Conservation (phyloP, 2,113 vertebrate genomes). For the Uria lomvia region DNA sequence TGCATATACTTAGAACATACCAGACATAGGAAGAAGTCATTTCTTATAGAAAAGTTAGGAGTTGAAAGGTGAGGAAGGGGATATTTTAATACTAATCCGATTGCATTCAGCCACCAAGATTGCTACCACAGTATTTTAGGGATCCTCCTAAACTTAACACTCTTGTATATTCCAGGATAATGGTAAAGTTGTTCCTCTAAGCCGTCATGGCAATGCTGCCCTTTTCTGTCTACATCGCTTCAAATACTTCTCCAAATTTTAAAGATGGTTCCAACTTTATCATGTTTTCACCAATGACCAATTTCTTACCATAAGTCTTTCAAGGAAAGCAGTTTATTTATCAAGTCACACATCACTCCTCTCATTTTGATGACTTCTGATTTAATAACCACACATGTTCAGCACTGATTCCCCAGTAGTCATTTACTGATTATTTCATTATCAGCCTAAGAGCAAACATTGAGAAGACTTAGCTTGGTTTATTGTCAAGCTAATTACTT, state of each 20-base stretch:
- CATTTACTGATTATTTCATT: conserved; percentile 15
- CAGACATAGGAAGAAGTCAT: neutral
- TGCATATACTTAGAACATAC: neutral
- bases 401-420: neutral
- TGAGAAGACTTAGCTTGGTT: neutral
- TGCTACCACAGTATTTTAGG: neutral
- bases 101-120: conserved; percentile 11
- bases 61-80: neutral
- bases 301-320: neutral
- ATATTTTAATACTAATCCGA: conserved; percentile 22
- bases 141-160: neutral
- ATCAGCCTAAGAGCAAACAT: conserved; percentile 7
- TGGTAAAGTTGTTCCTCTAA: neutral
- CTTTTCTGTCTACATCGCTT: neutral
- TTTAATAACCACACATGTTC: neutral
- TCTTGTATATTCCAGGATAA: neutral
- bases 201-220: neutral
- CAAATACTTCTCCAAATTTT: neutral
- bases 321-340: neutral
- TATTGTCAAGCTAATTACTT: conserved; percentile 35
- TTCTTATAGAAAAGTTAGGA: conserved; percentile 26
- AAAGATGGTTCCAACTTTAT: neutral
- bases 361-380: neutral
- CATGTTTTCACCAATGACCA: neutral
- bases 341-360: neutral